Percentiles rank a stretch among this genome's conserved stretches.
These are phyloP conservation scores for Psylliodes chrysocephalus DNA, from an alignment of 2,888 invertebrate species.

Conservation along the genomic window DNA sequence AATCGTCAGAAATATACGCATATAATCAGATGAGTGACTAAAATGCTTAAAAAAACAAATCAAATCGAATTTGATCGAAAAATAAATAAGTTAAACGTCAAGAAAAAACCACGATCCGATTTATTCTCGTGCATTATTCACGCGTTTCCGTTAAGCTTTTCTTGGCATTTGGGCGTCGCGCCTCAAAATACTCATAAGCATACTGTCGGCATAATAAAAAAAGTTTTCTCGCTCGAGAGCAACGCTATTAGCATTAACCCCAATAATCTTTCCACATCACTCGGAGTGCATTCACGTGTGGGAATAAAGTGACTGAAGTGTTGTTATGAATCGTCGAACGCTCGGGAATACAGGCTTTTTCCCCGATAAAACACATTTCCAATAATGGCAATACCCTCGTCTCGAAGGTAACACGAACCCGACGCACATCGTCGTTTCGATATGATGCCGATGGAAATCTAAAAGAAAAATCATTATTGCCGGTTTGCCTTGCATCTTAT, in stretches of 20 bases:
- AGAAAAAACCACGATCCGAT: too few species aligned
- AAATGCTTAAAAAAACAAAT: too few species aligned
- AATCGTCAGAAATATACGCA: too few species aligned
- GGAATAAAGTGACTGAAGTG: conserved; percentile 37
- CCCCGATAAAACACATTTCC: conserved; percentile 36
- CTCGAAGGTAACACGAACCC: conserved; percentile 32
- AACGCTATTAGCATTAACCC: conserved; percentile 29
- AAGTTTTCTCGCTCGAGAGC: conserved; percentile 22
- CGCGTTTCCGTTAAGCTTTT: too few species aligned
- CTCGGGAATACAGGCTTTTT: conserved; percentile 34
- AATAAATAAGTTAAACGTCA: too few species aligned
- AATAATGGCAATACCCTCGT: conserved; percentile 34
- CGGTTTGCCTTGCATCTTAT: background rate
- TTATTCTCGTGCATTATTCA: background rate
- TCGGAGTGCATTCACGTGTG: conserved; percentile 41
- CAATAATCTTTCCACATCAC: conserved; percentile 30
- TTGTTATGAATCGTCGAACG: conserved; percentile 35
- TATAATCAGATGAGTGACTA: too few species aligned
- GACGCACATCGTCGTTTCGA: conserved; percentile 6
- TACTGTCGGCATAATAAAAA: conserved; percentile 26
- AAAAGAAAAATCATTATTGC: background rate
- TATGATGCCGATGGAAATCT: conserved; percentile 11
- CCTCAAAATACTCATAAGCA: conserved; percentile 5
- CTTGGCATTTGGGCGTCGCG: background rate
- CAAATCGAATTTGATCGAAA: too few species aligned